These are phyloP conservation scores for Delphinus delphis DNA, from an alignment of 2,113 vertebrate genomes.

Conservation along the genomic window DNA sequence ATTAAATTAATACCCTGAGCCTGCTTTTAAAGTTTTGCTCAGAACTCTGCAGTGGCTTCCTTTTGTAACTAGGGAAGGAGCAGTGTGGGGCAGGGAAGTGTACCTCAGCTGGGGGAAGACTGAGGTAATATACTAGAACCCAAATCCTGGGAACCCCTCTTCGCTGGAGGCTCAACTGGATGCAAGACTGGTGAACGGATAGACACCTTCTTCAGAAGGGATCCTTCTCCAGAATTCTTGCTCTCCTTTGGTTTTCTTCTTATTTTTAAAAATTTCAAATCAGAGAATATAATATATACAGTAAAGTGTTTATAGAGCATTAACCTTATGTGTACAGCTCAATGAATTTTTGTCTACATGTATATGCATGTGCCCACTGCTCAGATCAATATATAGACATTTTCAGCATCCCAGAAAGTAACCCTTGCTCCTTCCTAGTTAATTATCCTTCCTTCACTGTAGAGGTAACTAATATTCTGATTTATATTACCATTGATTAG, in stretches of 20 bases:
- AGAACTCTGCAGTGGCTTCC: background rate
- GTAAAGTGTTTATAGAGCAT: background rate
- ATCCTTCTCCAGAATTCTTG: background rate
- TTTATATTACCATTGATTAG: background rate
- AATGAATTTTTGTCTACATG: background rate
- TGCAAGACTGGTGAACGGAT: background rate
- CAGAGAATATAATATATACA: background rate
- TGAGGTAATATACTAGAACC: background rate
- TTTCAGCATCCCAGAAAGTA: background rate
- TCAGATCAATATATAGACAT: background rate
- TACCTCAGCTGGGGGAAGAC: background rate
- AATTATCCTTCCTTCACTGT: background rate
- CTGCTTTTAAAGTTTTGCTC: background rate
- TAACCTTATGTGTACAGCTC: background rate
- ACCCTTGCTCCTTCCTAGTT: background rate
- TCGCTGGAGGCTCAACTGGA: background rate
- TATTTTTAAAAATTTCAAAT: background rate
- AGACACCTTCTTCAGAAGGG: background rate
- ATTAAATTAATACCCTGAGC: background rate
- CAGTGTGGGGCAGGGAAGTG: background rate
- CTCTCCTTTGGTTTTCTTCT: background rate
- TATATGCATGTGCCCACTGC: background rate
- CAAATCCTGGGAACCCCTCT: background rate
- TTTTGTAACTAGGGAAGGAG: background rate
- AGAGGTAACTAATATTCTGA: background rate